A percentile compares a stretch with the other conserved stretches of the same genome.
These are phyloP conservation scores for Mesorhabditis sp. DNA, from an alignment of 2,888 invertebrate genomes.

Conservation along the genomic window DNA sequence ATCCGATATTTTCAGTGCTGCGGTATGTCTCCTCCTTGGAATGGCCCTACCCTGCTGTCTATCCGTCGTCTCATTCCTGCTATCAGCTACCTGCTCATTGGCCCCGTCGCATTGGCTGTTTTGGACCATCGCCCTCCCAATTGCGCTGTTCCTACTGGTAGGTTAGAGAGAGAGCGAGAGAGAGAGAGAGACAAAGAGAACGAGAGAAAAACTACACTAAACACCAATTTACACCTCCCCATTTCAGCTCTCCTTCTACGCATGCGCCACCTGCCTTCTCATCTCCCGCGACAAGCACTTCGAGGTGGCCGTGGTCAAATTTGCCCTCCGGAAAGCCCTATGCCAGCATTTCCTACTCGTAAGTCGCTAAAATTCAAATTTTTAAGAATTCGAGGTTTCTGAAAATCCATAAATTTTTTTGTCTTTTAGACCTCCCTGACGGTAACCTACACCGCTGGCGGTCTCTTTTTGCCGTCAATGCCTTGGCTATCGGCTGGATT, in stretches of 20 bases:
- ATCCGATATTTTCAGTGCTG: conserved; percentile 21
- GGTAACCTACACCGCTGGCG: conserved; percentile 23
- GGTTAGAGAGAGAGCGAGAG: not conserved
- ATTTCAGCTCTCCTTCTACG: conserved; percentile 48
- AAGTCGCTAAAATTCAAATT: conserved; percentile 4
- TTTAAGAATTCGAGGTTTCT: not conserved
- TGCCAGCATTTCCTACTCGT: conserved; percentile 47
- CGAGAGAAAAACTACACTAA: too few relatives aligned
- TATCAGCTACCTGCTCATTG: conserved; percentile 35
- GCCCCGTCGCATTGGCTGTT: conserved; percentile 35
- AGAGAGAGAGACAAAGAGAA: too few relatives aligned
- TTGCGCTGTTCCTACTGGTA: conserved; percentile 45
- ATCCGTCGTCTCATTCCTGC: conserved; percentile 37
- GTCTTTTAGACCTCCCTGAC: conserved; percentile 32
- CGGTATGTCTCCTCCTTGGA: conserved; percentile 41
- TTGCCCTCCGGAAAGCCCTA: conserved; percentile 36
- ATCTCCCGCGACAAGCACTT: conserved; percentile 51
- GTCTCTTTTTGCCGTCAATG: conserved; percentile 19
- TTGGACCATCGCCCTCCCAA: conserved; percentile 47
- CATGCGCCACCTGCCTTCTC: conserved; percentile 45
- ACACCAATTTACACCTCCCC: not conserved
- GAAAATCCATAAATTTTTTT: conserved; percentile 5
- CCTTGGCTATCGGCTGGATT: conserved; percentile 9
- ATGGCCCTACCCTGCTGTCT: conserved; percentile 41
- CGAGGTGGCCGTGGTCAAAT: conserved; percentile 42